These are phyloP conservation scores for Drosophila paramelanica DNA, from an alignment of 2,888 invertebrate genomes.

Conservation along the genomic window DNA sequence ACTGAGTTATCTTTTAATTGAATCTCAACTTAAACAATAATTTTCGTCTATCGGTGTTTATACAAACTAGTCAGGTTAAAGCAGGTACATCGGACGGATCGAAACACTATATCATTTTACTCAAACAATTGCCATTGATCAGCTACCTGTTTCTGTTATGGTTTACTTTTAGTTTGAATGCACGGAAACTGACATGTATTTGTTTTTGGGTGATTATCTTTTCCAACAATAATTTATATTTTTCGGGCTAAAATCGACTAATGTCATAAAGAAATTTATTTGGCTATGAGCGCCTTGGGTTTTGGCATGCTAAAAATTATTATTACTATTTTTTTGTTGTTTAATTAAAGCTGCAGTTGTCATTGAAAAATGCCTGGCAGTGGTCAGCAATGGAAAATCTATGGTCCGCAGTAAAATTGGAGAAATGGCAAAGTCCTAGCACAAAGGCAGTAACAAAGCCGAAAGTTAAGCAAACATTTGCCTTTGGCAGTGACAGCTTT, in stretches of 20 bases:
- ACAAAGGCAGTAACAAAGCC: conserved; percentile 49
- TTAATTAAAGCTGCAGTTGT: conserved; percentile 78
- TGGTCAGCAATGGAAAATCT: conserved; percentile 34
- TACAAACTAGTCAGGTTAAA: too few relatives aligned
- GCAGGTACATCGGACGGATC: too few relatives aligned
- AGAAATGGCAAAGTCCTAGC: conserved; percentile 20
- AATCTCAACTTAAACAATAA: not conserved
- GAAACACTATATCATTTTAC: too few relatives aligned
- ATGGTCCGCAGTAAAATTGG: conserved; percentile 41
- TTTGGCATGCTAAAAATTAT: conserved; percentile 36
- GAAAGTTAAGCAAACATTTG: conserved; percentile 60
- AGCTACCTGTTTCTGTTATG: not conserved
- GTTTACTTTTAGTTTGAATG: not conserved
- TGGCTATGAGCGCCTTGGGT: conserved; percentile 5
- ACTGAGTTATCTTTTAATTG: not conserved
- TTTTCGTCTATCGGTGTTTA: too few relatives aligned
- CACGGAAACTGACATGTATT: not conserved
- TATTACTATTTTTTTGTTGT: conserved; percentile 49
- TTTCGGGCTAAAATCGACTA: conserved; percentile 8
- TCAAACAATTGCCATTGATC: too few relatives aligned
- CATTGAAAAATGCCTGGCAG: conserved; percentile 68
- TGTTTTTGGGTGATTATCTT: not conserved
- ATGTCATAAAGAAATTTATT: conserved; percentile 40
- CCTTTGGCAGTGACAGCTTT: conserved; percentile 73
- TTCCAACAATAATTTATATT: conserved; percentile 27